Evolutionary conservation across 2,797 vertebrate species (phyloP).

Genomic region (Leptoclinus maculatus): DNA sequence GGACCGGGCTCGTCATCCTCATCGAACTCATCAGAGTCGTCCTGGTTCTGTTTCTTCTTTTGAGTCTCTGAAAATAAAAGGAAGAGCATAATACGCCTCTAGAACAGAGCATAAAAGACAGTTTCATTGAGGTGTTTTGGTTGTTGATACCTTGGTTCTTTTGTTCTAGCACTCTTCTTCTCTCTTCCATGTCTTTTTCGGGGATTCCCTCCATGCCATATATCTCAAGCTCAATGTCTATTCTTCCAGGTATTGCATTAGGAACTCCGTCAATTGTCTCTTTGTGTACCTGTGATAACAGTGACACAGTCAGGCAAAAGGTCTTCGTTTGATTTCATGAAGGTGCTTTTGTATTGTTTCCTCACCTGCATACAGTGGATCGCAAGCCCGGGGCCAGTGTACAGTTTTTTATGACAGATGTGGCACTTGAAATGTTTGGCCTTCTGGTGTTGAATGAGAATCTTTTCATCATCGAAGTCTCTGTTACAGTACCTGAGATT

Average conservation of each 20-base stretch:
- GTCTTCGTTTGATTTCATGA: background rate
- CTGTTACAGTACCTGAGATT: conserved; percentile 92
- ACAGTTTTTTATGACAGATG: conserved; percentile 96
- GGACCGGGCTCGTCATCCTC: conserved; percentile 93
- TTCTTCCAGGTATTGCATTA: conserved; percentile 95
- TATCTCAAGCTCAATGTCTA: conserved; percentile 95
- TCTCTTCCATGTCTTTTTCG: conserved; percentile 96
- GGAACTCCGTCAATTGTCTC: conserved; percentile 96
- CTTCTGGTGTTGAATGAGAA: conserved; percentile 97
- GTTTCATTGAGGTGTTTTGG: accelerated
- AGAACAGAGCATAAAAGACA: background rate
- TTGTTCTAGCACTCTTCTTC: conserved; percentile 91
- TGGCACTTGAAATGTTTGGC: conserved; percentile 98
- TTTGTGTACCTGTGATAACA: conserved; percentile 89
- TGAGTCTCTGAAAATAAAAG: conserved; percentile 84
- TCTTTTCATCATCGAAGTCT: conserved; percentile 97
- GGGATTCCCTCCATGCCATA: conserved; percentile 98
- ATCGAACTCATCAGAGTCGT: conserved; percentile 92
- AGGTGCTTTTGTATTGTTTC: background rate
- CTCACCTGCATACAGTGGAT: conserved; percentile 97
- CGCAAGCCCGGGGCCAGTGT: conserved; percentile 94
- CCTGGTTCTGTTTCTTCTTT: conserved; percentile 92
- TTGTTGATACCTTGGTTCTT: conserved; percentile 90
- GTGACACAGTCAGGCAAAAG: background rate
- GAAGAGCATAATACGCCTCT: background rate